A percentile compares a stretch with the other conserved stretches of the same genome.
These are phyloP conservation scores for Drosophila birchii DNA, from an alignment of 2,888 invertebrate genomes.

Conservation along the genomic window DNA sequence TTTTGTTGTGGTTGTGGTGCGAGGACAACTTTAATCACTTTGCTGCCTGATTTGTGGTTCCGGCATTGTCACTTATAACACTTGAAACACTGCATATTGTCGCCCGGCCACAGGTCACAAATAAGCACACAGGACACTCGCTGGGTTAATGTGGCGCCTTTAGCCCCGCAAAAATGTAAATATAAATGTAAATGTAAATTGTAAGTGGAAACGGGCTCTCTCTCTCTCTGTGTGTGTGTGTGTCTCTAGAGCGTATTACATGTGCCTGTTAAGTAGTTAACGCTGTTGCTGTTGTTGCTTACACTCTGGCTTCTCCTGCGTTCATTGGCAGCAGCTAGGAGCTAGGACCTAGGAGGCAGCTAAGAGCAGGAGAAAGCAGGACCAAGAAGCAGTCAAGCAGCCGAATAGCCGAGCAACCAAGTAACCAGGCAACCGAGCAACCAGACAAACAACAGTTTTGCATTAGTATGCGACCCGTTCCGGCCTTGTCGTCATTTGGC, in stretches of 20 bases:
- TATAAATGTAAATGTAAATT: conserved; percentile 25
- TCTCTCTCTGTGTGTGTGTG: not conserved
- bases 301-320: conserved; percentile 53
- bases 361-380: not conserved
- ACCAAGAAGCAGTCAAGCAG: not conserved
- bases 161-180: conserved; percentile 34
- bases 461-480: conserved; percentile 50
- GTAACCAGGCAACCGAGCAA: conserved; percentile 22
- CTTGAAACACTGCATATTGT: conserved; percentile 29
- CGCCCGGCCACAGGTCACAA: conserved; percentile 43
- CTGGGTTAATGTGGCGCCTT: conserved; percentile 24
- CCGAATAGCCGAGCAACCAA: conserved; percentile 19
- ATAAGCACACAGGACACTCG: conserved; percentile 11
- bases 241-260: conserved; percentile 42
- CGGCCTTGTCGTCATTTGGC: conserved; percentile 38
- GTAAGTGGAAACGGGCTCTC: conserved; percentile 20
- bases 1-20: conserved; percentile 11
- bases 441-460: conserved; percentile 56
- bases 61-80: conserved; percentile 32
- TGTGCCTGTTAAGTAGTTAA: conserved; percentile 53
- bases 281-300: conserved; percentile 45
- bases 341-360: not conserved
- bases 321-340: conserved; percentile 43
- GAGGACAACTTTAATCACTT: conserved; percentile 49
- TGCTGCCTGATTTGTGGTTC: conserved; percentile 45